A percentile compares a stretch with the other conserved stretches of the same genome.
These are phyloP conservation scores for Gymnorhina tibicen DNA, from an alignment of 2,113 vertebrate genomes.

Conservation along the genomic window DNA sequence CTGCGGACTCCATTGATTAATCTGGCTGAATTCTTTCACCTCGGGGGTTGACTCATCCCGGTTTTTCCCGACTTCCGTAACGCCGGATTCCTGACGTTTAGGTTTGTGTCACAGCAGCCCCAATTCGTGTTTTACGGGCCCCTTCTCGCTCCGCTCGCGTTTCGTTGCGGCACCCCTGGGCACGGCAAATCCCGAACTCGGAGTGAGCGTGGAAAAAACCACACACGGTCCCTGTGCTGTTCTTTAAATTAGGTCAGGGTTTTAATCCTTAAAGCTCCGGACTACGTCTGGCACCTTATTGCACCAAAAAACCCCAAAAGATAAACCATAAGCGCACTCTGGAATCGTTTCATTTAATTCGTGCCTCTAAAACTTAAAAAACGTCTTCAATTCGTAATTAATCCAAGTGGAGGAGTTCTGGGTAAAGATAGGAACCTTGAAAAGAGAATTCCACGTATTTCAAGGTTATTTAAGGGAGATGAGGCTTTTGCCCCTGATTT, in stretches of 20 bases:
- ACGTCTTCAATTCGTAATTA: fast-evolving
- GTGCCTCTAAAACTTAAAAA: not conserved
- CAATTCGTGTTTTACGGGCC: not conserved
- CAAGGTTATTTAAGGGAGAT: not conserved
- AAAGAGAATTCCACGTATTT: not conserved
- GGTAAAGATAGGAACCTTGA: not conserved
- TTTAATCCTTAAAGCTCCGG: not conserved
- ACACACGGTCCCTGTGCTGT: fast-evolving
- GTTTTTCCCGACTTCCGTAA: not conserved
- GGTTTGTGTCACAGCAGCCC: not conserved
- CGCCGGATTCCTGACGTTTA: not conserved
- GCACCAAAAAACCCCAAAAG: fast-evolving
- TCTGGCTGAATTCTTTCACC: not conserved
- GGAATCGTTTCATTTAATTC: not conserved
- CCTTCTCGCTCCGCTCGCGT: not conserved
- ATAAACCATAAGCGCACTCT: not conserved
- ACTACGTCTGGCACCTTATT: not conserved
- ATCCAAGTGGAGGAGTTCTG: not conserved
- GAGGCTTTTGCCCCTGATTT: not conserved
- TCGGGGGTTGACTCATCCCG: conserved; percentile 15
- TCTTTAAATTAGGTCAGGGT: not conserved
- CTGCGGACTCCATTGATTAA: not conserved
- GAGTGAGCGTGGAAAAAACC: not conserved
- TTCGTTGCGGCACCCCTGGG: not conserved
- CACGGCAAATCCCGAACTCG: not conserved